Base-by-base conservation (phyloP, 2,113 vertebrate genomes). In the Sapayoa aenigma region DNA sequence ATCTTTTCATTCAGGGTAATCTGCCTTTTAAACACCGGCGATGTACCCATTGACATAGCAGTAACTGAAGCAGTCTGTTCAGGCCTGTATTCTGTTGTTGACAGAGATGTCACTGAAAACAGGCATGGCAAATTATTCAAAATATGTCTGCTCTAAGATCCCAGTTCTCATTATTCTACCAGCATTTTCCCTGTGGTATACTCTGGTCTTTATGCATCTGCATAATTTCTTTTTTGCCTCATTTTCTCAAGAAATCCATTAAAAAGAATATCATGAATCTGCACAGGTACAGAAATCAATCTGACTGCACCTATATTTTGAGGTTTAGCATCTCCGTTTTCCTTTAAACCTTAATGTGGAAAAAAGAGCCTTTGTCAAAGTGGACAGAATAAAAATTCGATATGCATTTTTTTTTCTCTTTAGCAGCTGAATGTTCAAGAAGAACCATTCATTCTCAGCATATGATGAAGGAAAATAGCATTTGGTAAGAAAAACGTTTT, bases 401-500 rank as follows among this genome's bases (percentile, higher is more conserved):
- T 85, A 25, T 2, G 5, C 9, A 3, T 93, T 84, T 94, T 85
- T 94, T 58, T 94, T 89, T 95, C 80, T 87, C 73, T 93, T 93
- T 47, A 94, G 93, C 93, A 76, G 82, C 87, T 95, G 95, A 94
- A 65, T 84, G 35, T 84, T 96, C 46, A 91, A 73, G 93, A 94
- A 71, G 78, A 93, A 66, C 41, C 74, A 89, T 88, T 95, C 87
- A 44, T 84, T 96, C 82, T 93, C 78, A 82, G 66, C 72, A 47
- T 82, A 69, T 53, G 92, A 94, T 92, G 93, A 94, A 78, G 84
- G 86, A 83, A 94, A 95, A 66, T 86, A 94, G 90, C 81, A 76
- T 95, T 94, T 95, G 95, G 94, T 96, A 95, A 96, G 82, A 94
- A 95, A 96, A 97, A 94, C 85, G 12, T 59, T 97, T 95, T 13